Evolutionary conservation across 2,797 vertebrate genomes (phyloP), one percentile per base, ranked within the genome.

Genomic region (Peromyscus eremicus): DNA sequence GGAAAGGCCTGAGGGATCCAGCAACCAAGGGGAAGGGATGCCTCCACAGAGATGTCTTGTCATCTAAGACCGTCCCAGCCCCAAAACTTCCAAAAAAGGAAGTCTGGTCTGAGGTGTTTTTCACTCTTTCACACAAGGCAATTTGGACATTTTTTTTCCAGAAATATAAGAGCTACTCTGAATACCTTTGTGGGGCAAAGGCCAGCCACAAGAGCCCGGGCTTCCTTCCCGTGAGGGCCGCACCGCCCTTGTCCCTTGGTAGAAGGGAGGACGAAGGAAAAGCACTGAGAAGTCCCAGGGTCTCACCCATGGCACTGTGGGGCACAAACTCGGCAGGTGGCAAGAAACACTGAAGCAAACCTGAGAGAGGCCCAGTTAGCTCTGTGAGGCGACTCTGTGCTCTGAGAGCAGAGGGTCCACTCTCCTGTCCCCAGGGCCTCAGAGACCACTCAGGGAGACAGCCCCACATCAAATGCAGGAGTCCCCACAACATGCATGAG

Each of bases 11-110:
- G 52, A 5, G 13, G 85, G 89, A 19, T 2, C 5, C n/a, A 62
- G 76, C 66, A 43, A 82, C 0, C 14, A 19, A 13, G 14, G 2
- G 43, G 52, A 37, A 13, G 13, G 19, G 29, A 0, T 0, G 16
- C 43, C 32, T 37, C 71, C 23, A 4, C 3, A 2, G 37, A 81
- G 76, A 7, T 49, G 6, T 84, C 49, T 55, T 34, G 43, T 81
- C 43, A 14, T 32, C 46, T n/a, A 13, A 34, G 75, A 6, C 66
- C 17, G 32, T 66, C 34, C 40, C 88, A 90, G 57, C 6, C 46
- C 29, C 40, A 5, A 80, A 13, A 60, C 40, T 40, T 84, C 43
- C 94, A 23, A 40, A 94, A 49, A 43, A 66, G 68, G 32, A 17
- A 66, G 52, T 55, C 49, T 68, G 10, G 68, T 34, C 13, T 75